Conservation (phyloP, 2,113 vertebrate species). For the Dicentrarchus labrax region DNA sequence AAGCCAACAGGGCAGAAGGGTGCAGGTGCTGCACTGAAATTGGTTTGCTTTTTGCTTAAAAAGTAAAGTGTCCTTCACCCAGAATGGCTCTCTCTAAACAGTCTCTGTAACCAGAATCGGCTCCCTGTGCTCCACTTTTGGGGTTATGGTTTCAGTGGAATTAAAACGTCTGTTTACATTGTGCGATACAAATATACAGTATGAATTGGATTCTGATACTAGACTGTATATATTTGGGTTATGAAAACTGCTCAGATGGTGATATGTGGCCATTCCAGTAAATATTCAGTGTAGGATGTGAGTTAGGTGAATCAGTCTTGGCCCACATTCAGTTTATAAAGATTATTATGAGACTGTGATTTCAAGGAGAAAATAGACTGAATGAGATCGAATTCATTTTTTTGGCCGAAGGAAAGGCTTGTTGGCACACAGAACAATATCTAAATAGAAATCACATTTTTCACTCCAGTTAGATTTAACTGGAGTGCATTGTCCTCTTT, state of each 20-base stretch:
- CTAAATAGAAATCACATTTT: constrained; percentile 81
- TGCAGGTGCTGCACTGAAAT: constrained; percentile 70
- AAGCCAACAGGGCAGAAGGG: constrained; percentile 76
- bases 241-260: constrained; percentile 60
- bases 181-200: constrained; percentile 59
- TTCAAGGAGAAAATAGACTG: constrained; percentile 72
- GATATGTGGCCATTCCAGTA: constrained; percentile 68
- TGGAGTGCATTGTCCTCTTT: constrained; percentile 79
- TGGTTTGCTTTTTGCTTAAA: constrained; percentile 78
- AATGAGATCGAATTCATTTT: constrained; percentile 73
- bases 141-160: constrained; percentile 66
- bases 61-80: constrained; percentile 68
- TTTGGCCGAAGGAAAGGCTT: constrained; percentile 75
- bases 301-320: constrained; percentile 72
- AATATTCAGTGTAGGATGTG: constrained; percentile 55
- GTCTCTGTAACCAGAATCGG: constrained; percentile 48
- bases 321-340: constrained; percentile 56
- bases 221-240: constrained; percentile 65
- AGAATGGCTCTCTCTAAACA: constrained; percentile 63
- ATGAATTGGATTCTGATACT: constrained; percentile 66
- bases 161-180: constrained; percentile 69
- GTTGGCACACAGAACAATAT: constrained; percentile 78
- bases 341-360: constrained; percentile 73
- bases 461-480: constrained; percentile 78
- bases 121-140: constrained; percentile 50